Base-by-base conservation (phyloP, 2,113 vertebrate genomes). In the Nicator chloris region DNA sequence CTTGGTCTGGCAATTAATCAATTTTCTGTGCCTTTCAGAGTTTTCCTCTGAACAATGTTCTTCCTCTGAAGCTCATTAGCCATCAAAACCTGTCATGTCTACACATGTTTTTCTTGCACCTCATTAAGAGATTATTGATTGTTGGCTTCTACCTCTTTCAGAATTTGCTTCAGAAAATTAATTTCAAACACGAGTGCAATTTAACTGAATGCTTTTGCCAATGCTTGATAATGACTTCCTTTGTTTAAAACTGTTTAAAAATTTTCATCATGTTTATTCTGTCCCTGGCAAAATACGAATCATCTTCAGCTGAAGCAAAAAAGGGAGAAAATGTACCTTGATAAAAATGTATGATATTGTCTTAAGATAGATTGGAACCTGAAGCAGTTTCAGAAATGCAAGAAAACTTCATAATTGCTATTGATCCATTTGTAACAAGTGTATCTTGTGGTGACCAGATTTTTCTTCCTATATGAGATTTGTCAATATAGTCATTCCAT, bases 111-210 rank as follows among this genome's bases (percentile, higher is more conserved):
- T 95, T 80, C 95, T 90, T 95, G 93, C 90, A 95, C 94, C 83
- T 92, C 91, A 96, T 96, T 95, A 96, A 94, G 86, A 91, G 75
- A 87, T 94, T 96, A 97, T 97, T 94, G 94, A 96, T 97, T 92
- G 92, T 92, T 92, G 90, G 82, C 89, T 88, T 86, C 93, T 93
- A 72, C 71, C 50, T 65, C 92, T 96, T 96, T 93, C 75, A 92
- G 82, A 96, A 91, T 87, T 91, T 91, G 35, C 83, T 93, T 96
- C 82, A 96, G 84, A 96, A 97, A 97, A 96, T 96, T 96, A 94
- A 96, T 96, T 93, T 94, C 59, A 88, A 88, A 47, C 65, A 92
- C 0, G 15, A 82, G 56, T 60, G 50, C 92, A 92, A 87, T 94
- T 94, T 90, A 88, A 88, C 68, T 15, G 85, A 90, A 89, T 77